Evolutionary conservation across 2,888 invertebrate species (phyloP).

Genomic region (Chloroclysta siterata): DNA sequence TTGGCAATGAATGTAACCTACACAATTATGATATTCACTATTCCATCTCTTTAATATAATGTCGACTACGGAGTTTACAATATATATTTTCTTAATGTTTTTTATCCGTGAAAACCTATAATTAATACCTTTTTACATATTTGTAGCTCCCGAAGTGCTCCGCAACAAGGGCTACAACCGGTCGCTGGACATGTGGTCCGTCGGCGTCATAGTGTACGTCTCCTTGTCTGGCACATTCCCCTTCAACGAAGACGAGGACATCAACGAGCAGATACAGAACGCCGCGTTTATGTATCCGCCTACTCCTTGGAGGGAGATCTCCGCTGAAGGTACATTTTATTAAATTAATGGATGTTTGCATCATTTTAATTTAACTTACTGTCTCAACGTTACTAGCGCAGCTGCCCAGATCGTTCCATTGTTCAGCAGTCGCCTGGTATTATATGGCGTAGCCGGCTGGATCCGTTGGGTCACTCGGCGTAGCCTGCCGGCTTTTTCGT

Average conservation of each 20-base stretch:
- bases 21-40: no score
- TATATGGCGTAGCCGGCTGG: background rate
- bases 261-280: slow-evolving; percentile 99
- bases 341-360: background rate
- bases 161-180: slow-evolving; percentile 99
- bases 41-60: no score
- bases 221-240: slow-evolving; percentile 99
- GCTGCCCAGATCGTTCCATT: no score
- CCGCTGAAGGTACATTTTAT: slow-evolving; percentile 72
- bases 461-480: background rate
- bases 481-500: no score
- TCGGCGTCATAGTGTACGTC: slow-evolving; percentile 99
- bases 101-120: no score
- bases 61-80: no score
- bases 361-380: no score
- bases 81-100: no score
- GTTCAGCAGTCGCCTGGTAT: background rate
- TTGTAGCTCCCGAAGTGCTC: slow-evolving; percentile 97
- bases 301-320: slow-evolving; percentile 98
- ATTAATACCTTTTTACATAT: no score
- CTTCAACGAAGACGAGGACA: slow-evolving; percentile 99
- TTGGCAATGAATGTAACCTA: no score
- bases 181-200: slow-evolving; percentile 99
- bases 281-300: slow-evolving; percentile 99
- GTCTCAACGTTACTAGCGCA: no score